Evolutionary conservation across 2,888 invertebrate genomes (phyloP).

Genomic region (Acanthopleura granulata): DNA sequence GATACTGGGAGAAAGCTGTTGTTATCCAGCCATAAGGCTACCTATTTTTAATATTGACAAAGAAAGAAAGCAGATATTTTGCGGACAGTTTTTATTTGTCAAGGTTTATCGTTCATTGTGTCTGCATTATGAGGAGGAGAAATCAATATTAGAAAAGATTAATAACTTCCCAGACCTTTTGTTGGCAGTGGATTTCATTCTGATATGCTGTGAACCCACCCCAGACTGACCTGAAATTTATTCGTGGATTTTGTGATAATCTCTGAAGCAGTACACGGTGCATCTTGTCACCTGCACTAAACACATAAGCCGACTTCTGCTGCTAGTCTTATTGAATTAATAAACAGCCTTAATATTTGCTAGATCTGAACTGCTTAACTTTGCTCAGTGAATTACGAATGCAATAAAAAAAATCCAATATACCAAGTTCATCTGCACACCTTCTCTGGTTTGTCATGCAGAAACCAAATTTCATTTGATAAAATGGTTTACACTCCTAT

Average conservation of each 20-base stretch:
- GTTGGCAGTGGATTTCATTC: not conserved
- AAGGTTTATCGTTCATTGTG: not conserved
- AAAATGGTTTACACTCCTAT: no score
- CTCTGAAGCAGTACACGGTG: not conserved
- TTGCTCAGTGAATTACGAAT: no score
- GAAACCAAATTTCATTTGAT: no score
- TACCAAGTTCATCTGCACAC: no score
- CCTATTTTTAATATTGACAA: constrained; percentile 5
- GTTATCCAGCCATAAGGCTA: no score
- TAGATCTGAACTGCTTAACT: no score
- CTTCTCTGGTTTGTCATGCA: no score
- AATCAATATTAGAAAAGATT: constrained; percentile 6
- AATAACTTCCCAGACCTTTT: not conserved
- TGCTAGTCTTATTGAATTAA: not conserved
- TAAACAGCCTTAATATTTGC: not conserved
- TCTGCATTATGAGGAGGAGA: not conserved
- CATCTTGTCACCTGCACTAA: not conserved
- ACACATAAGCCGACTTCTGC: not conserved
- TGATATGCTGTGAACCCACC: not conserved
- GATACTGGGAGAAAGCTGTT: no score
- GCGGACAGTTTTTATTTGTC: not conserved
- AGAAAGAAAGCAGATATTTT: not conserved
- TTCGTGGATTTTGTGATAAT: not conserved
- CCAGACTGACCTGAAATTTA: not conserved
- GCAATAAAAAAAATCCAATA: no score